Percentiles rank a stretch among this genome's conserved stretches.
Conservation (phyloP, 2,888 invertebrate genomes). For the Diarsia mendica region DNA sequence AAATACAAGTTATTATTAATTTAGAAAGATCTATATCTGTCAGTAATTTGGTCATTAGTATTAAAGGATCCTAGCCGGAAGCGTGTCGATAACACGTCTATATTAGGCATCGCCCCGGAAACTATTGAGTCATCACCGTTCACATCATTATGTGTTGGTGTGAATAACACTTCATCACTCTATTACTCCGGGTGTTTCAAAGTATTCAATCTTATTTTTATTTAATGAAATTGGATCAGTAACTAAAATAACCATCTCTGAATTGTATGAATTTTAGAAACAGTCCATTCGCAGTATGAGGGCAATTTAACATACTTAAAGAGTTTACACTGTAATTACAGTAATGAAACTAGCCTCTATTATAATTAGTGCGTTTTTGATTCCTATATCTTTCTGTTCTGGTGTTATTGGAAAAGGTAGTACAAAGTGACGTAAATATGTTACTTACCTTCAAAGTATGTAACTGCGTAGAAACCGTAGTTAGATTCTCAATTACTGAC, state of each 20-base stretch:
- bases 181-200: conserved; percentile 7
- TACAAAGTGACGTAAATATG: neutral
- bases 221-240: neutral
- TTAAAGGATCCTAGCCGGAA: conserved; percentile 56
- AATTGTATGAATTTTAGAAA: neutral
- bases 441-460: neutral
- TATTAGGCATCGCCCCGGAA: conserved; percentile 54
- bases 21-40: conserved; percentile 37
- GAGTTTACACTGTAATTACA: too few relatives aligned
- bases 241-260: neutral
- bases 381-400: neutral
- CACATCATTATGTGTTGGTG: conserved; percentile 34
- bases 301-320: neutral
- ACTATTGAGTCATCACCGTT: conserved; percentile 53
- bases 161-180: conserved; percentile 29
- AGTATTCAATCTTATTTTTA: conserved; percentile 6
- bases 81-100: conserved; percentile 46
- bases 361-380: neutral
- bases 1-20: conserved; percentile 8
- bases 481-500: conserved; percentile 5
- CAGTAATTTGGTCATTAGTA: conserved; percentile 24
- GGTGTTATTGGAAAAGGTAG: neutral
- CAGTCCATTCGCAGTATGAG: neutral
- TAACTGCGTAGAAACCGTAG: neutral
- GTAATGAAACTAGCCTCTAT: neutral